These are phyloP conservation scores for Indicator indicator DNA, from an alignment of 2,113 vertebrate genomes.

Conservation along the genomic window DNA sequence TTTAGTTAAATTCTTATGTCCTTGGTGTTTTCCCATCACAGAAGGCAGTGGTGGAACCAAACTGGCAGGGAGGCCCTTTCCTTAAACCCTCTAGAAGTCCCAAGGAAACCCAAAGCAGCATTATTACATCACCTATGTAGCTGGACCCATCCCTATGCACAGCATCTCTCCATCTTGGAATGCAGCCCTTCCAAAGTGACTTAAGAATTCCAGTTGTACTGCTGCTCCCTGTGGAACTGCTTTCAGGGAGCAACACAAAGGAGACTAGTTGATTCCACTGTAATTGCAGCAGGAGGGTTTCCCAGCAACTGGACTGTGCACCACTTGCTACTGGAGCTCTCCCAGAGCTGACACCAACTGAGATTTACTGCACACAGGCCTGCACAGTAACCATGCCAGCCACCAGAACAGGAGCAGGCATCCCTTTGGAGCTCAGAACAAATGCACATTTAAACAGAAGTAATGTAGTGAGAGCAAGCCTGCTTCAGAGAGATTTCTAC, in stretches of 20 bases:
- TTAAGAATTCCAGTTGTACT: neutral
- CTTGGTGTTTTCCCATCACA: neutral
- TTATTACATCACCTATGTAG: neutral
- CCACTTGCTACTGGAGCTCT: neutral
- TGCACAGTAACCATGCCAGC: constrained; percentile 22
- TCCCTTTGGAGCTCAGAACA: neutral
- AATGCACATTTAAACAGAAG: neutral
- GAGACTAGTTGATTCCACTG: neutral
- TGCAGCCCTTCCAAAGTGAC: accelerated
- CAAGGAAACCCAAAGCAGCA: neutral
- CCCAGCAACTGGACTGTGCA: constrained; percentile 30
- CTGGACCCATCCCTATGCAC: neutral
- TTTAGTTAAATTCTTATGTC: neutral
- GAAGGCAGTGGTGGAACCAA: neutral
- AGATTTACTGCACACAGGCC: neutral
- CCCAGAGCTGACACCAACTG: neutral
- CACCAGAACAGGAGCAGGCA: neutral
- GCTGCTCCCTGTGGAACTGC: neutral
- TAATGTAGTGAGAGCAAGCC: neutral
- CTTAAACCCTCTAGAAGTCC: neutral
- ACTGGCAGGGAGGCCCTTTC: neutral
- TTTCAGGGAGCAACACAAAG: neutral
- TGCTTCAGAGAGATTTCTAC: neutral
- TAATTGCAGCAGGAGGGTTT: neutral
- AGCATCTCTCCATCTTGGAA: neutral